A percentile compares a stretch with the other conserved stretches of the same genome.
Evolutionary conservation across 2,888 invertebrate genomes (phyloP).

Genomic region (Drosophila lutescens): DNA sequence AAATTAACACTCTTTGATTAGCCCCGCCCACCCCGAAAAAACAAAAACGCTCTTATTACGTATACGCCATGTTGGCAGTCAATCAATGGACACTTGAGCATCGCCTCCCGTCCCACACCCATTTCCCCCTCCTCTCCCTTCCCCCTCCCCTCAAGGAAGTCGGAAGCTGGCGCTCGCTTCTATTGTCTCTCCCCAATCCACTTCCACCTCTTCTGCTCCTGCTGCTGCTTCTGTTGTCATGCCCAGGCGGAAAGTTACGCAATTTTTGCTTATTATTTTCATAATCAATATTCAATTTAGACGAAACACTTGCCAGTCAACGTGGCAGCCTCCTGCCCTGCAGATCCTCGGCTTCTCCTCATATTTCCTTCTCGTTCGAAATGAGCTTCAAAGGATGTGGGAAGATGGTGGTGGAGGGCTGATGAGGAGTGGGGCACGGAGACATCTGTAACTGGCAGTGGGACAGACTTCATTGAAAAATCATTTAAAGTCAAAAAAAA

Average conservation of each 20-base stretch:
- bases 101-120: slow-evolving; percentile 35
- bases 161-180: slow-evolving; percentile 39
- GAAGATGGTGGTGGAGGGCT: slow-evolving; percentile 3
- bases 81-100: slow-evolving; percentile 80
- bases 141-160: slow-evolving; percentile 19
- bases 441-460: slow-evolving; percentile 28
- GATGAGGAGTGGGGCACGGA: slow-evolving; percentile 47
- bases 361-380: slow-evolving; percentile 45
- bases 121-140: not conserved
- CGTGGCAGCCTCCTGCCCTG: slow-evolving; percentile 31
- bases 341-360: slow-evolving; percentile 17
- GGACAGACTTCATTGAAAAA: not conserved
- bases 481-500: not conserved
- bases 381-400: slow-evolving; percentile 65
- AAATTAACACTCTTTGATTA: slow-evolving; percentile 80
- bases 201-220: not conserved
- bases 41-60: slow-evolving; percentile 67
- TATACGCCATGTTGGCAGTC: slow-evolving; percentile 80
- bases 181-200: slow-evolving; percentile 13
- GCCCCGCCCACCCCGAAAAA: slow-evolving; percentile 38
- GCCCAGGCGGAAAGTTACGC: slow-evolving; percentile 74
- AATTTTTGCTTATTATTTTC: slow-evolving; percentile 82
- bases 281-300: slow-evolving; percentile 81
- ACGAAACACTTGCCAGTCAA: slow-evolving; percentile 73
- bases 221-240: slow-evolving; percentile 65